Evolutionary conservation across 23 tunicate genomes (phyloP).

Genomic region (Ascidia mentula): DNA sequence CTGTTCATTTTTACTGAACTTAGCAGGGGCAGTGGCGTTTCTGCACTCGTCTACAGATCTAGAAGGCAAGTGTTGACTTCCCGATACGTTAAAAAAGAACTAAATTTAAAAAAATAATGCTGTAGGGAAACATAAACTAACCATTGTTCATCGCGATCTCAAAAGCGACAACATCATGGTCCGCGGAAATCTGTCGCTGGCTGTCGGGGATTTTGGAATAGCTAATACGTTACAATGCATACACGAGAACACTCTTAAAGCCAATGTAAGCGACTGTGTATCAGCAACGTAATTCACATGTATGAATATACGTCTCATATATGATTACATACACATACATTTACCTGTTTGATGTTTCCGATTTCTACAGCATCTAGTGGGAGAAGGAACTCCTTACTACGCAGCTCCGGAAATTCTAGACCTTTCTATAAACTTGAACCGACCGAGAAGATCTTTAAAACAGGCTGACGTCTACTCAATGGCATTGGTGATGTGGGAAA

Average conservation of each 20-base stretch:
- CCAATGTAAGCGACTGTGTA: not conserved
- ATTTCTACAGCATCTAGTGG: conserved; percentile 20
- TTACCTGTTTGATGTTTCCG: not conserved
- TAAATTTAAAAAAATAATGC: not conserved
- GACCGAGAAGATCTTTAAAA: conserved; percentile 25
- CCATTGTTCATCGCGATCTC: conserved; percentile 65
- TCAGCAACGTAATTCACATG: too few relatives aligned
- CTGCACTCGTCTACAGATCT: conserved; percentile 23
- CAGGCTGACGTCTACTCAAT: conserved; percentile 80
- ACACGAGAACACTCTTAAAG: not conserved
- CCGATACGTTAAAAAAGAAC: not conserved
- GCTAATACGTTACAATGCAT: conserved; percentile 18
- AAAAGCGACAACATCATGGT: conserved; percentile 50
- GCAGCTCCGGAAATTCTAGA: conserved; percentile 66
- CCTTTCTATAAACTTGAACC: conserved; percentile 33
- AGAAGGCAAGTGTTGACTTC: not conserved
- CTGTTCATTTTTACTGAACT: conserved; percentile 15
- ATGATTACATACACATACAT: too few relatives aligned
- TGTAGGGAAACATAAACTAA: conserved; percentile 20
- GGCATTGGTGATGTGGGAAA: conserved; percentile 78
- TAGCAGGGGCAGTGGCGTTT: conserved; percentile 33
- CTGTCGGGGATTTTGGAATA: conserved; percentile 56
- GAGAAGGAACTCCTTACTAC: conserved; percentile 58
- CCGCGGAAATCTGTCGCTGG: conserved; percentile 32
- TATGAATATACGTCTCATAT: too few relatives aligned